Base-by-base conservation (phyloP, 2,888 invertebrate species). In the Ethmia dodecea region DNA sequence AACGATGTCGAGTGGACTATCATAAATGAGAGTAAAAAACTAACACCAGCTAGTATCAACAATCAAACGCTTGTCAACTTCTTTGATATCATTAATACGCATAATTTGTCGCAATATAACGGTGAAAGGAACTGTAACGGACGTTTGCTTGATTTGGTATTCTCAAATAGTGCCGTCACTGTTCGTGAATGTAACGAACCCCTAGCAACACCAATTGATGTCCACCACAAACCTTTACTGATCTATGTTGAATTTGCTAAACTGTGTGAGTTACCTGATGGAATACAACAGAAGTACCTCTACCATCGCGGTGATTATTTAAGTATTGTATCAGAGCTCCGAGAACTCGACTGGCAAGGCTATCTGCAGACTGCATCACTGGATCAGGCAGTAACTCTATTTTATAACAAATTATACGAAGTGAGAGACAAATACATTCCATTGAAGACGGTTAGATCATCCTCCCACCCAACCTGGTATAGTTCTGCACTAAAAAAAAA, bases 401-500 rank as follows among this genome's bases (percentile, higher is more conserved):
- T 45, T 12, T 45, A 45, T 30, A 14, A 30, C 2, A 35, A 13
- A 6, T 10, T 42, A 3, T 31, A 38, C 8, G 25, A 28, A 3
- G 3, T 33, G 1, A 29, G 39, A 13, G 28, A 37, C 18, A 31
- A 29, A 5, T 20, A 35, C 29, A 30, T 38, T 14, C 38, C 38
- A 1, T 3, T 10, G 1, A 42, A 42, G 39, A 1, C 27, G 1
- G 13, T 33, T 1, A 10, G 1, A n/a, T 11, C 20, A 3, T 27
- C 9, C 12, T 13, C 9, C 4, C 33, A 38, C 22, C 43, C 47
- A 1, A 30, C 33, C 4, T 51, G 49, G 49, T 46, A 43, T 16
- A n/a, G n/a, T n/a, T n/a, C n/a, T n/a, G n/a, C n/a, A n/a, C n/a
- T n/a, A n/a, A n/a, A n/a, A n/a, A n/a, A 47, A 41, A 15, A 45